Percentiles rank a stretch among this genome's conserved stretches.
Evolutionary conservation across 2,888 invertebrate genomes (phyloP).

Genomic region (Tryphoninae sp.): DNA sequence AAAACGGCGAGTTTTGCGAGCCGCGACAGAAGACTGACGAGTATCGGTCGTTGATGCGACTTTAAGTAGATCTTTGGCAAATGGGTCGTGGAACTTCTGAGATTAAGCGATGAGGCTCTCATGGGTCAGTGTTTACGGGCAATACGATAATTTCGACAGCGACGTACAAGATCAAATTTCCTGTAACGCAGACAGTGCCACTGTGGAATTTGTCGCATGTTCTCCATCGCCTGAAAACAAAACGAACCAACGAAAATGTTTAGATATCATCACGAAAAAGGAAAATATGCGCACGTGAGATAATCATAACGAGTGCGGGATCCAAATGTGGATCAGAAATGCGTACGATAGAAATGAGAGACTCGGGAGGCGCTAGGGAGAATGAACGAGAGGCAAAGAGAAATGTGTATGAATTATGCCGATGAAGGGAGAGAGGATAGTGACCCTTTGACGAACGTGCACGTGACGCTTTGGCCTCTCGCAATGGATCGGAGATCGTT

Average conservation of each 20-base stretch:
- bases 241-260: constrained; percentile 22
- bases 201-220: constrained; percentile 90
- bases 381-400: constrained; percentile 6
- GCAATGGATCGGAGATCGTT: constrained; percentile 43
- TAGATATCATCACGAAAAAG: not conserved
- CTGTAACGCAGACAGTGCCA: constrained; percentile 93
- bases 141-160: constrained; percentile 89
- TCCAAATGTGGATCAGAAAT: constrained; percentile 28
- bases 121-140: constrained; percentile 83
- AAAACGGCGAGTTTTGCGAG: constrained; percentile 48
- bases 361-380: not conserved
- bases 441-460: constrained; percentile 56
- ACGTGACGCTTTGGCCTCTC: constrained; percentile 41
- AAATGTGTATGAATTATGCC: constrained; percentile 24
- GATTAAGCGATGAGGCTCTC: constrained; percentile 51
- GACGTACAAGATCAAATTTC: constrained; percentile 89
- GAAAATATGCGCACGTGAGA: constrained; percentile 8
- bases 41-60: constrained; percentile 52
- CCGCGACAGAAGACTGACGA: constrained; percentile 51
- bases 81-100: constrained; percentile 51
- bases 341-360: constrained; percentile 4
- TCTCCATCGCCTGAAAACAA: constrained; percentile 85
- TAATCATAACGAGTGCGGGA: not conserved
- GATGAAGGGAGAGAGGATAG: constrained; percentile 58
- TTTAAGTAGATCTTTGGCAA: constrained; percentile 67